A percentile compares a stretch with the other conserved stretches of the same genome.
Evolutionary conservation across 2,113 vertebrate species (phyloP).

Genomic region (Collichthys lucidus): DNA sequence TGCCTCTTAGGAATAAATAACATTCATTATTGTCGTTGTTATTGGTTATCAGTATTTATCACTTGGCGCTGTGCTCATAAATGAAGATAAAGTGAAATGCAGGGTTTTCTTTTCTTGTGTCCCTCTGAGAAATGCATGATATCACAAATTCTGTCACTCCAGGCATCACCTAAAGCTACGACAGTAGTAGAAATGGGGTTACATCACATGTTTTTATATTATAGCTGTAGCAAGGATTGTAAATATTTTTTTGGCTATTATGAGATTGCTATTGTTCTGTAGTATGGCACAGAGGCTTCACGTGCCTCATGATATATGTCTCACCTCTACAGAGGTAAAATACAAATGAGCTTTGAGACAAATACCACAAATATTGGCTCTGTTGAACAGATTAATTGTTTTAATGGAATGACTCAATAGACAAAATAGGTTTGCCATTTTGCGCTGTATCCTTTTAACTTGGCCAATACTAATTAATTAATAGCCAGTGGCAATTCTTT

Average conservation of each 20-base stretch:
- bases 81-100: slow-evolving; percentile 37
- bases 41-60: slow-evolving; percentile 45
- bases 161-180: slow-evolving; percentile 18
- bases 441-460: slow-evolving; percentile 35
- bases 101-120: neutral
- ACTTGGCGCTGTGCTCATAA: slow-evolving; percentile 26
- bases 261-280: neutral
- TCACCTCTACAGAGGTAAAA: neutral
- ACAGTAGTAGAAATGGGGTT: neutral
- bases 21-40: slow-evolving; percentile 34
- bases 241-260: neutral
- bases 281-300: neutral
- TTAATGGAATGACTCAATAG: slow-evolving; percentile 24
- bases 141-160: slow-evolving; percentile 11
- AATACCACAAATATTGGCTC: slow-evolving; percentile 6
- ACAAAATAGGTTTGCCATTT: slow-evolving; percentile 23
- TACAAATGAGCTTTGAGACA: slow-evolving; percentile 8
- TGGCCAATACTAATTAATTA: slow-evolving; percentile 32
- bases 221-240: neutral
- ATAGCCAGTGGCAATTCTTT: slow-evolving; percentile 23
- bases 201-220: neutral
- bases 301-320: neutral
- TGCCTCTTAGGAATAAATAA: slow-evolving; percentile 34
- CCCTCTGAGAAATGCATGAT: neutral
- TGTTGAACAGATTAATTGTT: slow-evolving; percentile 23